phyloP scores from a whole-genome alignment of 2,888 invertebrate species.

The Ochropacha duplaris region DNA sequence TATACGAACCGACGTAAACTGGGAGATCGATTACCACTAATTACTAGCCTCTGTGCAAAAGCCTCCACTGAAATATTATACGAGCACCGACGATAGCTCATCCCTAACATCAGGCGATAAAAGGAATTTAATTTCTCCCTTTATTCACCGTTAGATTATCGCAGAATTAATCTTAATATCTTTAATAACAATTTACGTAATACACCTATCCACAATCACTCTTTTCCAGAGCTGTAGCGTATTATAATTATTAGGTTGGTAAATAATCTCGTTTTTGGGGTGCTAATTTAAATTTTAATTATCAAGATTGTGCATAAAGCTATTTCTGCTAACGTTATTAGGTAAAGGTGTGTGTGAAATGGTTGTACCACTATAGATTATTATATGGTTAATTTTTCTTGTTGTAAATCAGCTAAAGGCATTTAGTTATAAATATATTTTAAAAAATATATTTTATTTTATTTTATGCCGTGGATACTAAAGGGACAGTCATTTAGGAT shows the following conservation, averaged over 20 bases:
- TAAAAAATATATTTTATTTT: no score
- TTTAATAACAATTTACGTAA: neutral
- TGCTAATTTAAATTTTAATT: neutral
- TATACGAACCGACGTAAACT: slow-evolving; percentile 70
- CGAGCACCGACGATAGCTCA: slow-evolving; percentile 31
- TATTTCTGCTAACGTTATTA: no score
- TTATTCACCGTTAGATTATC: slow-evolving; percentile 13
- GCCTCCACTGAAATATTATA: slow-evolving; percentile 52
- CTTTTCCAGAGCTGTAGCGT: neutral
- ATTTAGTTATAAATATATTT: no score
- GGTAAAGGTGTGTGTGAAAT: no score
- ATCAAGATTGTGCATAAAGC: neutral
- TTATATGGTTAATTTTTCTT: no score
- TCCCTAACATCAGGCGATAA: slow-evolving; percentile 37
- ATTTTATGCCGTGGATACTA: neutral
- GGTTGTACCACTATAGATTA: no score
- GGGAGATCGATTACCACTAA: slow-evolving; percentile 79
- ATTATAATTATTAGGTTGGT: neutral
- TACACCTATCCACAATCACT: neutral
- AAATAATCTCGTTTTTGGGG: neutral
- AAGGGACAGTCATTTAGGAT: neutral
- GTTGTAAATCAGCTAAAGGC: no score
- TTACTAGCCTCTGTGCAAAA: slow-evolving; percentile 64
- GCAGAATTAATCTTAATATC: neutral
- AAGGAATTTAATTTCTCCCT: slow-evolving; percentile 18